Base-by-base conservation (phyloP, 2,113 vertebrate species). In the Symphodus melops region DNA sequence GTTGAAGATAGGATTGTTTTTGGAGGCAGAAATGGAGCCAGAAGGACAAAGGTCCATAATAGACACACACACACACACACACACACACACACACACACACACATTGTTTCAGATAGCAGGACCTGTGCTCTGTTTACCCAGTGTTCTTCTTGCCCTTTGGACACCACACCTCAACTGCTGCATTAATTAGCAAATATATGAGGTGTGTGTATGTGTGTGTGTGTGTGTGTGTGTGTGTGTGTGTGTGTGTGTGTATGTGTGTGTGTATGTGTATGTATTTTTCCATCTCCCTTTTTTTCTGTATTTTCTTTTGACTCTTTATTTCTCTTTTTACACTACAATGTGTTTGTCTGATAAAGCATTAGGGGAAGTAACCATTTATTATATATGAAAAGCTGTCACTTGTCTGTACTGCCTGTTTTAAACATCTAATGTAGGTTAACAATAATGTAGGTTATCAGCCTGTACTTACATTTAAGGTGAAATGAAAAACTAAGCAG, bases 71-170 rank as follows among this genome's bases (percentile, higher is more conserved):
- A 64, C 59, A 64, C 64, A 68, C 68, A 63, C 68, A 68, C 63
- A 68, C 62, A 64, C 69, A 48, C 49, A 54, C 62, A 48, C 76
- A 83, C 48, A 28, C 64, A 67, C 56, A 65, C 64, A 81, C 75
- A 77, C 54, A 13, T 1, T 14, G n/a, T n/a, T 41, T 66, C 68
- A 89, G 85, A 91, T 85, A 87, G 79, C 73, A 86, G 89, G 86
- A 88, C 88, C 79, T 80, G 48, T 20, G 53, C 56, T 68, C 41
- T 93, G 91, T 94, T 94, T 94, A 87, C 82, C 71, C 21, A 91
- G 65, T n/a, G 75, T 55, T 76, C 80, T 77, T 92, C 85, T 72
- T 57, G 91, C 87, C 90, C 94, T 94, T 94, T 94, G 92, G 83
- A 89, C 93, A 68, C 90, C 92, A 68, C 92, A 75, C 93, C 93